Base-by-base conservation (phyloP, 30 jellyfish, hydroid and myxozoan species). In the Aurelia aurita region DNA sequence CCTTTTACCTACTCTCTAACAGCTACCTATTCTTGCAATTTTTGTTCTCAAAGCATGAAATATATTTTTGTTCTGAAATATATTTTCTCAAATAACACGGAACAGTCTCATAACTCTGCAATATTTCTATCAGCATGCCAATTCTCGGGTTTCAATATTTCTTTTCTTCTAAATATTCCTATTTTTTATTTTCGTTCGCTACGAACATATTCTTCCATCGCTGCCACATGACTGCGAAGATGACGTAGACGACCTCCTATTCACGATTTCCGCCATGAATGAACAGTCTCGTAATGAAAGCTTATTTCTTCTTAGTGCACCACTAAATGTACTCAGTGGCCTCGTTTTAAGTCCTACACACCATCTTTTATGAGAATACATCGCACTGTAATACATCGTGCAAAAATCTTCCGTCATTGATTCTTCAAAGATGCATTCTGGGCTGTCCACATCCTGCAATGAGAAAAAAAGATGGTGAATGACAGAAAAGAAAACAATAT, bases 401-500 rank as follows among this genome's bases (percentile, higher is more conserved):
- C 91, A 88, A 74, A 93, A 93, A 81, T 93, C 96, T 58, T 93
- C 97, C 22, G 98, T 87, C 85, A 93, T 58, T 13, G 98, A 72
- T 71, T 93, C 98, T 77, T 93, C 98, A 57, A 93, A 93, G 43
- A 93, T 81, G 85, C 98, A 93, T 77, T 93, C 98, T 21, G 97
- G 94, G 34, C 98, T 88, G 80, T 93, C 98, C 23, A 93, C 98
- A 83, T 93, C 98, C 98, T 93, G 31, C 31, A 80, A 55, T 3
- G 16, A 15, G 34, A 43, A 61, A 6, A 21, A 80, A 39, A 39
- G 51, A 39, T 8, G 51, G 14, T 39, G 16, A 39, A 39, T 39
- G 16, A 39, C 12, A 39, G 16, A 39, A 39, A 39, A 39, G 2
- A 39, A 0, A 4, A 39, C 0, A 39, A 6, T 35, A 35, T 35